Evolutionary conservation across 2,113 vertebrate species (phyloP), one percentile per base, ranked within the genome.

Genomic region (Chaenocephalus aceratus): DNA sequence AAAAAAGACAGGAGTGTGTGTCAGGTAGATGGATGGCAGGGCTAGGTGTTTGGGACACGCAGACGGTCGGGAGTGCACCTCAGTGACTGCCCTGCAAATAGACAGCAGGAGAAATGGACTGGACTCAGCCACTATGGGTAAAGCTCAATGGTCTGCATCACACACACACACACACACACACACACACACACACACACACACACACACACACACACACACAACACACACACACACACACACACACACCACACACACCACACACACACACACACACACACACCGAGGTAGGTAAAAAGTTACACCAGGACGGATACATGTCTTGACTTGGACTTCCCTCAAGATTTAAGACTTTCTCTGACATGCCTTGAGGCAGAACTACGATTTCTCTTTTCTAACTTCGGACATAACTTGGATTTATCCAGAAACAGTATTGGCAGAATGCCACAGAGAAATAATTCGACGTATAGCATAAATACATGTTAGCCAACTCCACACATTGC

Each of bases 81-180:
- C 82, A 91, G 79, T 88, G 84, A 87, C 72, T 88, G 73, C 62
- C 52, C 69, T 26, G 81, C 71, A 80, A 79, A 84, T 78, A 72
- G 88, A 85, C 68, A 83, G 84, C 62, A 78, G 15, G 71, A 90
- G 58, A 83, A 87, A 91, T 90, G 71, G 84, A 89, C 75, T 83
- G 75, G 65, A 77, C 81, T 77, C 60, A n/a, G 75, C 52, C 64
- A 60, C 78, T 71, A 85, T 72, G 83, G 89, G 23, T 36, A 59
- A 76, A 72, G 72, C 79, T 85, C 83, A 85, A 62, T 79, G 82
- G 75, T 72, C 30, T 77, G 72, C 60, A 81, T 79, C 77, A 60
- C 73, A 21, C 26, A 30, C 26, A 30, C 26, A 30, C 26, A 30
- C 41, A 80, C 48, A 66, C 59, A 66, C 34, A 76, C 18, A 75